Evolutionary conservation across 2,797 vertebrate species (phyloP).

Genomic region (Cottoperca gobio): DNA sequence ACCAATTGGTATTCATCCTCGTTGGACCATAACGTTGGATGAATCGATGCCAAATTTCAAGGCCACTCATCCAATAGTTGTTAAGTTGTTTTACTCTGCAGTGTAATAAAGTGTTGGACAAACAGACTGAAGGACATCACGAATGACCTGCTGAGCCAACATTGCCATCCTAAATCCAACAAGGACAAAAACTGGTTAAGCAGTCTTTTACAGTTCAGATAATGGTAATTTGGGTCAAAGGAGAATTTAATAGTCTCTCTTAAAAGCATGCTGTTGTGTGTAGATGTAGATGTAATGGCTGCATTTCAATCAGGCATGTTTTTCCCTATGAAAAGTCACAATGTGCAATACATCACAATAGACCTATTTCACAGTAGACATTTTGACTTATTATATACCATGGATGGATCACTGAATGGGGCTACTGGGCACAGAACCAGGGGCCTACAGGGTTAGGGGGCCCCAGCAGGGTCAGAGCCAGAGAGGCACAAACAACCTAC

Average conservation of each 20-base stretch:
- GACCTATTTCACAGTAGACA: neutral
- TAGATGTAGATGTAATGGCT: neutral
- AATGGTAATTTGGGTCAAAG: neutral
- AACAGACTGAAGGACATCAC: conserved; percentile 14
- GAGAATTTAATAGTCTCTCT: neutral
- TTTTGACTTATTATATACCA: neutral
- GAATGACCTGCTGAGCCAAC: neutral
- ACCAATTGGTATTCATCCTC: neutral
- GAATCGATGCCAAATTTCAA: neutral
- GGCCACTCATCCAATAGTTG: neutral
- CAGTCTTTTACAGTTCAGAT: neutral
- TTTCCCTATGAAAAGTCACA: neutral
- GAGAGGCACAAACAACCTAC: no score
- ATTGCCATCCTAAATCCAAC: neutral
- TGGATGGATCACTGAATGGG: no score
- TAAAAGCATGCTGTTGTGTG: neutral
- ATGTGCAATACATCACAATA: neutral
- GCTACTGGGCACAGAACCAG: no score
- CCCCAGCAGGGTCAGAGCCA: no score
- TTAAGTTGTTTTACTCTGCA: neutral
- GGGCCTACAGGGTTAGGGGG: no score
- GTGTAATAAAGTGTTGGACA: neutral
- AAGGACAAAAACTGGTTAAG: neutral
- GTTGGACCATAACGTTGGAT: neutral
- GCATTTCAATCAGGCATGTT: neutral